A percentile compares a stretch with the other conserved stretches of the same genome.
These are phyloP conservation scores for Opisthocomus hoazin DNA, from an alignment of 2,113 vertebrate genomes.

Conservation along the genomic window DNA sequence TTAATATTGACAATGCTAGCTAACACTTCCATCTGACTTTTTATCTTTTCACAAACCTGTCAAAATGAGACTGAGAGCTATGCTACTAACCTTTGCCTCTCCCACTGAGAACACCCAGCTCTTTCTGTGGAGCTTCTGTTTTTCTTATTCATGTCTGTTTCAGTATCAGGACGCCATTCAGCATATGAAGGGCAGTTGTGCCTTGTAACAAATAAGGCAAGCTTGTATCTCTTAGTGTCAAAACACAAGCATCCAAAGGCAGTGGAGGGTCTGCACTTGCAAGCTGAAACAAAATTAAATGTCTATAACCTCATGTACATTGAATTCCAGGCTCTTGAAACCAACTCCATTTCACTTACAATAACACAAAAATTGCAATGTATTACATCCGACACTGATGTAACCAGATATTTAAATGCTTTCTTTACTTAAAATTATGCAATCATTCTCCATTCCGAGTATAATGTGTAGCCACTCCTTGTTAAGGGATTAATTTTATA, in stretches of 20 bases:
- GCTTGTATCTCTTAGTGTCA: background rate
- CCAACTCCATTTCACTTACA: background rate
- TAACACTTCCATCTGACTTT: background rate
- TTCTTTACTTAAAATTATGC: background rate
- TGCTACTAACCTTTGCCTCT: background rate
- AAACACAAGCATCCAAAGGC: background rate
- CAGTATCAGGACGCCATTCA: background rate
- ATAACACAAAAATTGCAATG: background rate
- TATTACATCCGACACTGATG: background rate
- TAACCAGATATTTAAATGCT: background rate
- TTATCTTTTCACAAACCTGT: background rate
- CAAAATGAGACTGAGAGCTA: background rate
- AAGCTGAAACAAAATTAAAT: background rate
- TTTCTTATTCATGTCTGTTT: background rate
- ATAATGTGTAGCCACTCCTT: background rate
- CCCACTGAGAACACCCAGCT: background rate
- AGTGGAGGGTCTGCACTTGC: background rate
- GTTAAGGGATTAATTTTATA: background rate
- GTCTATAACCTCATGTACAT: background rate
- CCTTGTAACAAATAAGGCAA: background rate
- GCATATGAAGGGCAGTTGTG: background rate
- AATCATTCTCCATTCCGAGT: background rate
- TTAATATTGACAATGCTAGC: background rate
- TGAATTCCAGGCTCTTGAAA: background rate
- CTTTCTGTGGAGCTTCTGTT: background rate